Evolutionary conservation across 92 coral and sea anemone genomes (phyloP), one percentile per base, ranked within the genome.

Genomic region (Epizoanthus rinbou): DNA sequence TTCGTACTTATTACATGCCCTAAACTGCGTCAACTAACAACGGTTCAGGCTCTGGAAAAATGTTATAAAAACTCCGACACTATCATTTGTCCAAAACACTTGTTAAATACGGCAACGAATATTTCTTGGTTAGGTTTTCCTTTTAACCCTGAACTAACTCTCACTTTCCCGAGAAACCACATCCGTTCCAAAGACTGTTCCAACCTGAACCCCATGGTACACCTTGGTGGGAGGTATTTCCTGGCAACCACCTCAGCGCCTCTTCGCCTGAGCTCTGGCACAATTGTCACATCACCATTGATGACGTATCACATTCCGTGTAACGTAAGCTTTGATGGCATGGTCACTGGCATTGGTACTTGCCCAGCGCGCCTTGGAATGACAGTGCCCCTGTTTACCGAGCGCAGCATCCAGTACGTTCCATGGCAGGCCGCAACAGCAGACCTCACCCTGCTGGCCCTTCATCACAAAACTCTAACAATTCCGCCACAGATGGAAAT

Each of bases 281-380:
- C 72, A 15, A 66, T 66, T 7, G 72, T 24, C 41, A 66, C 72
- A 8, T 64, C 70, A 64, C 70, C 70, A 8, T 64, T 64, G 7
- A 64, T 22, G 35, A 37, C 25, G 35, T 64, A 64, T 37, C 22
- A 19, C 39, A 64, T 64, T 21, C 70, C 70, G 25, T 64, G 70
- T 37, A 64, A 64, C 70, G 70, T 64, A 31, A 64, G 21, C 70
- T 19, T 64, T 16, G 70, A 64, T n/a, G 70, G 70, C 8, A 64
- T 64, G 35, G 31, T 64, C 70, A 64, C 70, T 19, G 70, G 70
- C 33, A 31, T 88, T 9, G 74, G 88, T 0, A 3, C 62, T 0
- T 88, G 86, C 69, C 91, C 91, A 2, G 23, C 69, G 35, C 31
- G 62, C 17, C 53, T 88, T 6, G 72, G 22, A 14, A 8, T 88